phyloP scores from a whole-genome alignment of 2,797 vertebrate genomes.

The Nannoperca australis region DNA sequence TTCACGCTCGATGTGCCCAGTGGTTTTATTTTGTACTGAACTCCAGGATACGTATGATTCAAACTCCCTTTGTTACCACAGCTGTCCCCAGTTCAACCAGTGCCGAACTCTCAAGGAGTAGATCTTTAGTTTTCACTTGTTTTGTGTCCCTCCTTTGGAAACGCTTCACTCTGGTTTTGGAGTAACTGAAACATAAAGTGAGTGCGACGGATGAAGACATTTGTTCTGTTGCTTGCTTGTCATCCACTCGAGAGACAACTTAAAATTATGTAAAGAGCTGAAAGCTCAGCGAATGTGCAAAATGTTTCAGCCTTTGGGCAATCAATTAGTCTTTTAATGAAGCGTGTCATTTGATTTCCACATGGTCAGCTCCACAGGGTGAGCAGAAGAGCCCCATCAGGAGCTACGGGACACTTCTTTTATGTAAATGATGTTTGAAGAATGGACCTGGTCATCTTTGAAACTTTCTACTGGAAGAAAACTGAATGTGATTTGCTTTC shows the following conservation, averaged over 20 bases:
- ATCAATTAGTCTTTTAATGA: background rate
- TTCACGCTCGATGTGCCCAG: background rate
- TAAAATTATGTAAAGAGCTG: background rate
- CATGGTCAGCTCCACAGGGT: background rate
- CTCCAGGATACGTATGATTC: background rate
- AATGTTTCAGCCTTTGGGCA: background rate
- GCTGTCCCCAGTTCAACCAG: background rate
- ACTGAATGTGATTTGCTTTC: conserved; percentile 54
- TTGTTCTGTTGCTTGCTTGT: background rate
- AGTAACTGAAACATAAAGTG: background rate
- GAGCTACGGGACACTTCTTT: background rate
- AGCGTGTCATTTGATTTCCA: conserved; percentile 4
- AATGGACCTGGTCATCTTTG: conserved; percentile 3
- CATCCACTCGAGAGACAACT: background rate
- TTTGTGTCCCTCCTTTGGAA: background rate
- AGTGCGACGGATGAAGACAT: background rate
- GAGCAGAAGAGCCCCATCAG: background rate
- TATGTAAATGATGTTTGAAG: background rate
- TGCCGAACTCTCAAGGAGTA: background rate
- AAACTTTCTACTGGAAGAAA: conserved; percentile 42
- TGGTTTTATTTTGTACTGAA: background rate
- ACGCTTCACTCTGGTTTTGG: background rate
- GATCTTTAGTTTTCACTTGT: background rate
- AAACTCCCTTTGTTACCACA: background rate
- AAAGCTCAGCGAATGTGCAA: background rate